Evolutionary conservation across 2,797 vertebrate species (phyloP), one percentile per base, ranked within the genome.

Genomic region (Lindbergichthys nudifrons): DNA sequence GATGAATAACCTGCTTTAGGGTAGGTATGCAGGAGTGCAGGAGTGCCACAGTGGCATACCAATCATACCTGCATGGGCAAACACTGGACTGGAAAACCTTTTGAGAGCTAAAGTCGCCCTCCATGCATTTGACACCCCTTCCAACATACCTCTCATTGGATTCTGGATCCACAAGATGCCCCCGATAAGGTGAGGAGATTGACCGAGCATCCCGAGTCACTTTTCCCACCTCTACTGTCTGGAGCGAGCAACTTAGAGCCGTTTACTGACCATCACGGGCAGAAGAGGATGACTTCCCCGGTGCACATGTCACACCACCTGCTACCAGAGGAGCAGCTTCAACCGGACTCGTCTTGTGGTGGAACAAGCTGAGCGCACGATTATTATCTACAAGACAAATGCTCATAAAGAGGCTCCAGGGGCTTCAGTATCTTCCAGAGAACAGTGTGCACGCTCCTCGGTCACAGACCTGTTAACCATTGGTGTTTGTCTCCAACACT

Each of bases 81-180:
- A 79, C 48, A 70, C 12, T 13, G 19, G 19, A 14, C 11, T 19
- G 62, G 10, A 21, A 66, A 54, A 67, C 23, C 76, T 6, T 57
- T 32, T 39, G 10, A 61, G 18, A 54, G 21, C 13, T 48, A 19
- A 26, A 26, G 56, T 3, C 50, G 56, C 13, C 18, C 21, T 26
- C 47, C 65, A 81, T 47, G 52, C 62, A 61, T 67, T 10, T 65
- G 50, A 65, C 52, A 13, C 23, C 41, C 54, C 12, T 2, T 26
- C 42, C 32, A 30, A 88, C 87, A 57, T 92, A 95, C 94, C 94
- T 94, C 92, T 88, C 92, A 94, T 94, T 30, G 93, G 94, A 87
- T 95, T 95, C 74, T 93, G 92, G 80, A 94, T 94, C 94, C 94
- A 95, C 68, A 93, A 81, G 82, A 94, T 93, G 64, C 93, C 93